A percentile compares a stretch with the other conserved stretches of the same genome.
phyloP scores from a whole-genome alignment of 2,888 invertebrate species.

The Rotaria magnacalcarata region DNA sequence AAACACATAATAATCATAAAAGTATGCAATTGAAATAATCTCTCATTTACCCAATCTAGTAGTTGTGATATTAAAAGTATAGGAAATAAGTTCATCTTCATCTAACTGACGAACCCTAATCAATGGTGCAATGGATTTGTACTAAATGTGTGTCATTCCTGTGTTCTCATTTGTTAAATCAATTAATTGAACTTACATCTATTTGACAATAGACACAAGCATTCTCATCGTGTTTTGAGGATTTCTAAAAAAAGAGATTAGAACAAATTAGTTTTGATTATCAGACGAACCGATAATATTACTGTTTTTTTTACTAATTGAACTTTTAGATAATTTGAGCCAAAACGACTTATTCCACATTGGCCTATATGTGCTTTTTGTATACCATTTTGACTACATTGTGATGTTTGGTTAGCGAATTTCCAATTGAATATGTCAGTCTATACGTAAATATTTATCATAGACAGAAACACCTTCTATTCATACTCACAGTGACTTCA shows the following conservation, averaged over 20 bases:
- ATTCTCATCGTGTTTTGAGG: not conserved
- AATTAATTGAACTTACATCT: not conserved
- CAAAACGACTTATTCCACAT: not conserved
- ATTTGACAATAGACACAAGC: conserved; percentile 28
- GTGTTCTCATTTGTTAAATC: not conserved
- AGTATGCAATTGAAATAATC: not conserved
- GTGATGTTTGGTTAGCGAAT: not conserved
- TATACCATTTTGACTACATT: not conserved
- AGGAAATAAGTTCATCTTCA: not conserved
- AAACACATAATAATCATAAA: not conserved
- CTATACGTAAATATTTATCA: not conserved
- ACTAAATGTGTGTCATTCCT: not conserved
- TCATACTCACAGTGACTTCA: not conserved
- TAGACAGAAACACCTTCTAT: not conserved
- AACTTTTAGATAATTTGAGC: not conserved
- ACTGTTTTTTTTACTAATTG: not conserved
- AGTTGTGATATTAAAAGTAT: not conserved
- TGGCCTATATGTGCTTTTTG: not conserved
- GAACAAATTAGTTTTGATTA: too few species aligned
- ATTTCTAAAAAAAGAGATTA: not conserved
- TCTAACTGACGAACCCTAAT: not conserved
- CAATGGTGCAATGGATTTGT: not conserved
- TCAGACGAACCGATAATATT: too few species aligned
- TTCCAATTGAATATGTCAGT: not conserved
- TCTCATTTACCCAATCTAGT: conserved; percentile 2